Conservation (phyloP, 2,797 vertebrate genomes). For the Neolamprologus multifasciatus region DNA sequence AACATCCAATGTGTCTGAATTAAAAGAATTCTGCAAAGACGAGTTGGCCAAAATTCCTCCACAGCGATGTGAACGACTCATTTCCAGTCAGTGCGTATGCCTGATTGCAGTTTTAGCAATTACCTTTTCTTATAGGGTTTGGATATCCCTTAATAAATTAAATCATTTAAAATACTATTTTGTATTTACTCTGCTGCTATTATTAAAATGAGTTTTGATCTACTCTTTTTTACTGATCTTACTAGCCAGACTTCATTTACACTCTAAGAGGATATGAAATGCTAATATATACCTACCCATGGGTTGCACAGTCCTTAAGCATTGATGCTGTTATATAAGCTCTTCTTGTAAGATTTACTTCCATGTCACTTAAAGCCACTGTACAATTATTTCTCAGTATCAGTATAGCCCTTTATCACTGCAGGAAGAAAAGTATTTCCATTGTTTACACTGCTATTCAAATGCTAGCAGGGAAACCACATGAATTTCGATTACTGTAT, state of each 20-base stretch:
- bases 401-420: background rate
- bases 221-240: background rate
- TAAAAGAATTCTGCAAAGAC: background rate
- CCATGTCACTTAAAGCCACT: background rate
- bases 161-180: background rate
- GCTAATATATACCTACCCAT: background rate
- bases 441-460: background rate
- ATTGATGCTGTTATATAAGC: background rate
- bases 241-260: background rate
- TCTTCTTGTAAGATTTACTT: background rate
- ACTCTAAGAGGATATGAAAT: background rate
- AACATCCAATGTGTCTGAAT: fast-evolving
- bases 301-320: background rate
- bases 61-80: fast-evolving
- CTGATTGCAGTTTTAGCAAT: background rate
- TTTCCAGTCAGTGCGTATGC: fast-evolving
- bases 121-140: fast-evolving
- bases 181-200: background rate
- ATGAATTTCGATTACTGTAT: background rate
- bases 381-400: background rate
- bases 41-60: background rate
- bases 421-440: background rate
- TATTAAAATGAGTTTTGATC: background rate
- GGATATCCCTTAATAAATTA: background rate
- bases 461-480: background rate